Evolutionary conservation across 1,140 invertebrate species (phyloP).

Genomic region (Heliconius himera): DNA sequence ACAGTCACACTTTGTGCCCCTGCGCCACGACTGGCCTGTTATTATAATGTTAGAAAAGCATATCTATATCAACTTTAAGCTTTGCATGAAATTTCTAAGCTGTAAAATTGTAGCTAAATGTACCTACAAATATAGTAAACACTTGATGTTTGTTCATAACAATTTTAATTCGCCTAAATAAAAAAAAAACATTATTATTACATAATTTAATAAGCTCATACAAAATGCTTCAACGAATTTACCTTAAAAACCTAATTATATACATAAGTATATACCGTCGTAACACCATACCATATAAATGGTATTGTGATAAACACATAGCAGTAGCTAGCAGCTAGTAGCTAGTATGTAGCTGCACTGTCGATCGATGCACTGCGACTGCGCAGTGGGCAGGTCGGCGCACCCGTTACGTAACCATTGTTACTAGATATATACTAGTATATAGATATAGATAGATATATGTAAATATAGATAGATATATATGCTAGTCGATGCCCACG

Average conservation of each 20-base stretch:
- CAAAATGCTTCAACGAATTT: not conserved
- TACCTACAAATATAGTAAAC: too few relatives aligned
- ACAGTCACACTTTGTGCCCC: too few relatives aligned
- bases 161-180: too few relatives aligned
- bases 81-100: too few relatives aligned
- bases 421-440: constrained; percentile 3
- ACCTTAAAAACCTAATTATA: constrained; percentile 39
- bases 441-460: not conserved
- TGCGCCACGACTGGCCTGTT: too few relatives aligned
- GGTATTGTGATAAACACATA: constrained; percentile 34
- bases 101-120: too few relatives aligned
- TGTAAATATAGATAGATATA: too few relatives aligned
- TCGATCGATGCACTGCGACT: constrained; percentile 70
- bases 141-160: too few relatives aligned
- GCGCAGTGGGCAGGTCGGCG: constrained; percentile 65
- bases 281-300: constrained; percentile 18
- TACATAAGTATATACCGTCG: constrained; percentile 34
- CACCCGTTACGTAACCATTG: constrained; percentile 55
- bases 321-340: not conserved
- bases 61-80: too few relatives aligned
- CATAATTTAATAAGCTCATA: not conserved
- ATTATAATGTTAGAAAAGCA: too few relatives aligned
- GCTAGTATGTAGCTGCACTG: constrained; percentile 44
- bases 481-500: too few relatives aligned
- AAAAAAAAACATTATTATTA: not conserved